A percentile compares a stretch with the other conserved stretches of the same genome.
Conservation (phyloP, 2,113 vertebrate genomes). For the Myanophis thanlyinensis region DNA sequence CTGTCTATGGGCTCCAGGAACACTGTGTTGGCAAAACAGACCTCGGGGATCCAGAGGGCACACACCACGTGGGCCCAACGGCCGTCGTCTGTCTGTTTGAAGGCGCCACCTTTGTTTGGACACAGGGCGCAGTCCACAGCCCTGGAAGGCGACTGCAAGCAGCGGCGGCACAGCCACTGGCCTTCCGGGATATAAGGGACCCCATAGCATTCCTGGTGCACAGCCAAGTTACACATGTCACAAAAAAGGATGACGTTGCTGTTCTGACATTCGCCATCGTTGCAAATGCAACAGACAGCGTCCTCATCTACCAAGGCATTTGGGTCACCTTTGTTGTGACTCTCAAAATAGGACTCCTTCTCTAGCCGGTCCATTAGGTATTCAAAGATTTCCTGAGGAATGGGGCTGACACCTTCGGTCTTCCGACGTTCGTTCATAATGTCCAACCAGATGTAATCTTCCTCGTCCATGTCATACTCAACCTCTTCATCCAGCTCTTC, state of each 20-base stretch:
- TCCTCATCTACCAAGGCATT: conserved; percentile 94
- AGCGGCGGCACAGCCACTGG: conserved; percentile 98
- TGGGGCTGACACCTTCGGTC: conserved; percentile 87
- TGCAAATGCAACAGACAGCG: conserved; percentile 97
- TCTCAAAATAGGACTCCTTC: conserved; percentile 99
- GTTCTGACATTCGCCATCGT: conserved; percentile 98
- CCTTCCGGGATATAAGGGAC: conserved; percentile 98
- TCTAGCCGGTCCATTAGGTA: conserved; percentile 97
- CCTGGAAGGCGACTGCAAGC: conserved; percentile 94
- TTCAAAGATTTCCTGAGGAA: conserved; percentile 97
- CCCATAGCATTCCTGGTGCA: conserved; percentile 98
- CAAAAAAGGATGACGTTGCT: conserved; percentile 99
- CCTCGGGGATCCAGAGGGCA: conserved; percentile 98
- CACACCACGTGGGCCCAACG: conserved; percentile 98
- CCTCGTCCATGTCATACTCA: conserved; percentile 98
- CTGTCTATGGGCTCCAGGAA: conserved; percentile 99
- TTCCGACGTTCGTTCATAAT: conserved; percentile 98
- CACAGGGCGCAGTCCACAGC: conserved; percentile 98
- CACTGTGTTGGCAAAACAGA: conserved; percentile 98
- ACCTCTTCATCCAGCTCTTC: conserved; percentile 98
- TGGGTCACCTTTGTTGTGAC: conserved; percentile 98
- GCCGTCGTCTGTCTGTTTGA: conserved; percentile 97
- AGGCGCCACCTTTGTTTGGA: conserved; percentile 97
- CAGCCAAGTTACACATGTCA: conserved; percentile 99
- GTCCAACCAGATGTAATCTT: conserved; percentile 99